Conservation (phyloP, 1,140 invertebrate genomes). For the Drusus annulatus region DNA sequence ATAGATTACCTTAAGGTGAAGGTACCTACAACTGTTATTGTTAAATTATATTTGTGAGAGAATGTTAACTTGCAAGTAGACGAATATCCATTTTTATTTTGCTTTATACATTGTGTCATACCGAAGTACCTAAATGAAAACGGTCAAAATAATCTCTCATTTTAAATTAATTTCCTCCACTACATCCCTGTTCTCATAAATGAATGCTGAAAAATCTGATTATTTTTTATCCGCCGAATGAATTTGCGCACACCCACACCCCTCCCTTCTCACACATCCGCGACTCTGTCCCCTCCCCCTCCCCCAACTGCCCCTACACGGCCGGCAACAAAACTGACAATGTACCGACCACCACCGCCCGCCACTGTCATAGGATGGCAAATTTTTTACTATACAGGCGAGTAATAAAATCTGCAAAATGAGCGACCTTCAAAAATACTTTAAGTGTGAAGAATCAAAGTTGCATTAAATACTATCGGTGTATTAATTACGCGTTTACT, state of each 20-base stretch:
- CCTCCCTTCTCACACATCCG: constrained; percentile 1
- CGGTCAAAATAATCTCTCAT: background rate
- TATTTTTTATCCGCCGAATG: constrained; percentile 58
- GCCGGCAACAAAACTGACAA: constrained; percentile 25
- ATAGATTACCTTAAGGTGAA: no score
- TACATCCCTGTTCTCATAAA: constrained; percentile 53
- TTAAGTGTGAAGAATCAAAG: no score
- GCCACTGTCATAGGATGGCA: constrained; percentile 1
- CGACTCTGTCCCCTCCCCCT: background rate
- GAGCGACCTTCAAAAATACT: no score
- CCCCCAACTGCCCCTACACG: constrained; percentile 2
- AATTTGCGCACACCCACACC: constrained; percentile 50
- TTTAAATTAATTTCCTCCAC: constrained; percentile 14
- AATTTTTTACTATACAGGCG: constrained; percentile 7
- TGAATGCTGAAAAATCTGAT: constrained; percentile 60
- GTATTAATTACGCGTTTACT: no score
- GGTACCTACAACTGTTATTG: no score
- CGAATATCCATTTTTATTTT: no score
- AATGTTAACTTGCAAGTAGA: no score
- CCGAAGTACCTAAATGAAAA: no score
- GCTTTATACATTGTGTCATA: no score
- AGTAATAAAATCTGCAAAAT: no score
- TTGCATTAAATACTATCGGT: no score
- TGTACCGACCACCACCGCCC: constrained; percentile 1
- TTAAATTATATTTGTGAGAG: no score